Evolutionary conservation across 2,113 vertebrate species (phyloP), one percentile per base, ranked within the genome.

Genomic region (Scomber colias): DNA sequence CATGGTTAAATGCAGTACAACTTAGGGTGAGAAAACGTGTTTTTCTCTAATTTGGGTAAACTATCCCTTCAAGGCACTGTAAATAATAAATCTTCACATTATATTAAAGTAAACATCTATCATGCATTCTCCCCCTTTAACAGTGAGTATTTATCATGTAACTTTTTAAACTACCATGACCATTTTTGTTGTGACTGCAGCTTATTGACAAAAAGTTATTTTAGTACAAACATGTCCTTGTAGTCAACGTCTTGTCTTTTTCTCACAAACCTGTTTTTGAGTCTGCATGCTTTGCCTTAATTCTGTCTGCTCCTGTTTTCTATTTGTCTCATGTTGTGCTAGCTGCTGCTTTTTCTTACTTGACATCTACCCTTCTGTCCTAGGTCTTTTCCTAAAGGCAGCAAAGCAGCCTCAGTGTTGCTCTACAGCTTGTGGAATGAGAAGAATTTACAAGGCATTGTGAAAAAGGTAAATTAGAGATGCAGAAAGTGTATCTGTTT

Each of bases 381-480:
- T 17, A 95, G 94, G 0, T 4, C 45, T 17, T 73, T 89, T 0
- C 92, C 95, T 0, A 97, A 96, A 89, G 93, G 94, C 0, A 94
- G 92, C 0, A 96, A 94, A 79, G 96, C 96, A 35, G 97, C 97
- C 31, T 95, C 95, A 2, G 67, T 96, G 72, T 93, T 99, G 57
- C 95, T 99, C 79, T 94, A 96, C 80, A 96, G 90, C 81, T 87
- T 99, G 69, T 98, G 98, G 98, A 94, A 94, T 0, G 95, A 95
- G 61, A 98, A 95, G 90, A 96, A 95, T 49, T 88, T 98, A 15
- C 96, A 97, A 83, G 84, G 80, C 16, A 16, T 90, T 59, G 83
- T 96, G 66, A 97, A 97, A 92, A 97, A 97, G 96, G 98, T 99
- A 91, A 77, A 75, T 40, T 3, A 19, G 1, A 50, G 12, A 21